Evolutionary conservation across 1,140 invertebrate genomes (phyloP), one percentile per base, ranked within the genome.

Genomic region (Dendrolimus punctatus): DNA sequence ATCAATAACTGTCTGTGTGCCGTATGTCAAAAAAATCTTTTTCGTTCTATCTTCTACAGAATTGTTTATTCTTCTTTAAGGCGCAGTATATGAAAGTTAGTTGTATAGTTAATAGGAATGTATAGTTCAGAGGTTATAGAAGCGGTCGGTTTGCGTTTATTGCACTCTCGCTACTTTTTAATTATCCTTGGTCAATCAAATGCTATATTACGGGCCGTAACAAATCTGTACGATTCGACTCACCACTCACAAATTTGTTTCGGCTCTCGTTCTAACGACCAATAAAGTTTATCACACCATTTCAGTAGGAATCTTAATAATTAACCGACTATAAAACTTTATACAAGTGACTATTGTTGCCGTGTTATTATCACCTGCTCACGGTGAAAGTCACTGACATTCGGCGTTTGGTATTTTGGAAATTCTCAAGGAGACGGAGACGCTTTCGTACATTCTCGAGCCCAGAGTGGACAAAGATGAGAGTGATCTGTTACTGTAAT

Each of bases 271-370:
- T 72, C 61, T 73, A 77, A 77, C 74, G 72, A 80, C 62, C 76
- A 73, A 78, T 82, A 80, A 80, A 85, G 46, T 85, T 85, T 80
- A 82, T 80, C 73, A 81, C 78, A 81, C 81, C 71, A 85, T 80
- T 80, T 76, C 80, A 66, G 80, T 82, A 82, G 79, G 77, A 84
- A 80, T 77, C 71, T 64, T 57, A 53, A 75, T 77, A 82, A 84
- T 82, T 80, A 82, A 73, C 55, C 52, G 60, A 48, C 58, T 62
- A 80, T 81, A 80, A 81, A 80, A 70, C 60, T 76, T 72, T 78
- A 76, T 78, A 61, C 51, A 65, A 62, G 61, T 63, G 58, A 67
- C 65, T 62, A 66, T 68, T 76, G 70, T 80, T 69, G 71, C 51
- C 66, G 69, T 69, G 76, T 74, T 74, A 72, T 64, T 52, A 59